Conservation (phyloP, 1,140 invertebrate species). For the Calephelis virginiensis region DNA sequence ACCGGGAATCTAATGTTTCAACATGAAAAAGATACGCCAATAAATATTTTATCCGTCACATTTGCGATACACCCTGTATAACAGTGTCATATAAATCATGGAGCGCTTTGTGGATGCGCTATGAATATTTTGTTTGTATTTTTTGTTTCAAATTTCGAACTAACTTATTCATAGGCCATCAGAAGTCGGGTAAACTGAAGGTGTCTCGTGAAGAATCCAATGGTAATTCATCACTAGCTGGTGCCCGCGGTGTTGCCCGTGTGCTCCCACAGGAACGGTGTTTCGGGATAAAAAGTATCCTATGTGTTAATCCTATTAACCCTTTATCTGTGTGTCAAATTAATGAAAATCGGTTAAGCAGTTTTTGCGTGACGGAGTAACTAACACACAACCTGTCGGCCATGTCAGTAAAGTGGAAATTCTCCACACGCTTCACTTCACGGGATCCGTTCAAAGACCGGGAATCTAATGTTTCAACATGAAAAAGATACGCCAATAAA, state of each 20-base stretch:
- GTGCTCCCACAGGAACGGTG: no score
- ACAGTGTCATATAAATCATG: constrained; percentile 41
- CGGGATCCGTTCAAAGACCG: constrained; percentile 48
- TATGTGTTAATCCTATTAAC: no score
- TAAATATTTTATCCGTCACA: constrained; percentile 54
- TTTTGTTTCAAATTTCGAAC: constrained; percentile 36
- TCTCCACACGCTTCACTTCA: constrained; percentile 48
- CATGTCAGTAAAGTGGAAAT: constrained; percentile 62
- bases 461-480: constrained; percentile 52
- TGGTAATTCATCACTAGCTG: no score
- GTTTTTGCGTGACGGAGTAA: no score
- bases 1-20: constrained; percentile 53
- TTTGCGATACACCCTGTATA: constrained; percentile 35
- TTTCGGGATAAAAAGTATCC: no score
- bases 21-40: constrained; percentile 57
- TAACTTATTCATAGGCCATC: constrained; percentile 40
- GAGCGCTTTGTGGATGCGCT: constrained; percentile 27
- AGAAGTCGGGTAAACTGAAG: constrained; percentile 18
- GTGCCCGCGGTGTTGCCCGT: no score
- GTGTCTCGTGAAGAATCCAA: not conserved
- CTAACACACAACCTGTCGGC: no score
- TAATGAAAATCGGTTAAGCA: no score
- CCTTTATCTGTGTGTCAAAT: no score
- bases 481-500: constrained; percentile 61
- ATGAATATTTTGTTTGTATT: constrained; percentile 37